Percentiles rank a stretch among this genome's conserved stretches.
Evolutionary conservation across 2,113 vertebrate species (phyloP).

Genomic region (Zosterops japonicus): DNA sequence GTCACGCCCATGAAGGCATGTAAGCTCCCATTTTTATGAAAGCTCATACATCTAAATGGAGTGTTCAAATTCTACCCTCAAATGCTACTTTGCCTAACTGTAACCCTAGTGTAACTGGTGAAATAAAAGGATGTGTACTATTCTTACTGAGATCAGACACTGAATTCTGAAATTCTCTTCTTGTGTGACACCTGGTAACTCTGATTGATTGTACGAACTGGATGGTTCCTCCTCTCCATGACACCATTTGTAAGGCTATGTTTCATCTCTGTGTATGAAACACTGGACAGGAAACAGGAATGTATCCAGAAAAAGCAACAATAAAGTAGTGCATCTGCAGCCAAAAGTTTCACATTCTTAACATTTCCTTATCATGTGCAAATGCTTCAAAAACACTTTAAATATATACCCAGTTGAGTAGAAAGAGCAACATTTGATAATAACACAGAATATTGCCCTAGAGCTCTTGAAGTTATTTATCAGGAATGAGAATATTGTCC

Average conservation of each 20-base stretch:
- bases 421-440: slow-evolving; percentile 9
- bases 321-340: not conserved
- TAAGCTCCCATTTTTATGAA: not conserved
- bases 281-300: not conserved
- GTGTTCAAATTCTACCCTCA: not conserved
- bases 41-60: not conserved
- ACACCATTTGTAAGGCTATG: not conserved
- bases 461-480: not conserved
- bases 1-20: not conserved
- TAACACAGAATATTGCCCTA: not conserved
- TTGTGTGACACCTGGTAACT: not conserved
- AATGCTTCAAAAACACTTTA: not conserved
- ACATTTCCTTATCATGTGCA: slow-evolving; percentile 2
- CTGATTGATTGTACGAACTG: not conserved
- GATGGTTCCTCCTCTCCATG: not conserved
- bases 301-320: not conserved
- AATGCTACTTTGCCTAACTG: not conserved
- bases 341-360: not conserved
- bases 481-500: not conserved
- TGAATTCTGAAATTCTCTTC: not conserved
- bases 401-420: not conserved
- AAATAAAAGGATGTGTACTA: not conserved
- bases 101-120: not conserved
- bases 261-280: not conserved
- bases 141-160: not conserved